Base-by-base conservation (phyloP, 2,113 vertebrate genomes). In the Pheucticus melanocephalus region DNA sequence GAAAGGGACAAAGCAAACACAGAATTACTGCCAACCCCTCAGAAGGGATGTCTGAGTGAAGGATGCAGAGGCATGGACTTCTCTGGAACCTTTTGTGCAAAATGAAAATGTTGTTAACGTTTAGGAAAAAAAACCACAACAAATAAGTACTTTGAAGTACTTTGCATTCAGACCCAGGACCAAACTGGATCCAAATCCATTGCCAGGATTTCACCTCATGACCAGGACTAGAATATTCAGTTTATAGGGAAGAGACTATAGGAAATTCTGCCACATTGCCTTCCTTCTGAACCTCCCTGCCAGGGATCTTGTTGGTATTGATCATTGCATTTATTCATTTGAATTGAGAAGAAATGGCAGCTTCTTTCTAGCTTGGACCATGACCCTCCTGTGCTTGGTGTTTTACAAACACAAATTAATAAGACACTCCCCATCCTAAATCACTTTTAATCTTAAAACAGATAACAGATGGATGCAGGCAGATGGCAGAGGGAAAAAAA, bases 401-500 rank as follows among this genome's bases (percentile, higher is more conserved):
- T 83, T 59, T 54, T 66, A 42, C 45, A 65, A 65, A 83, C 30
- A 93, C 72, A 92, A 92, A 50, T 92, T 92, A 73, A 39, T 35
- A 69, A 44, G 24, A 63, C 21, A 18, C 9, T 88, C 42, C 15
- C 21, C 22, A 22, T 88, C 90, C 71, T 92, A 66, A 88, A 80
- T 83, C 50, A 63, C 47, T 93, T 90, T 50, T 70, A 76, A 33
- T 82, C 69, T 91, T 75, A 69, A 94, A 97, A 47, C 47, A 86
- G 68, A 81, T 71, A 86, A 85, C 95, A 96, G 94, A 97, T 97
- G 94, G 92, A 56, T 91, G 48, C 24, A 88, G 77, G 86, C 95
- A 96, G 94, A 97, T 95, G 91, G 96, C 80, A 94, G 56, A 73
- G 73, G 33, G 31, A 88, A 76, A 51, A 53, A 94, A 63, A 82